Evolutionary conservation across 2,888 invertebrate genomes (phyloP).

Genomic region (Rhodophaea formosa): DNA sequence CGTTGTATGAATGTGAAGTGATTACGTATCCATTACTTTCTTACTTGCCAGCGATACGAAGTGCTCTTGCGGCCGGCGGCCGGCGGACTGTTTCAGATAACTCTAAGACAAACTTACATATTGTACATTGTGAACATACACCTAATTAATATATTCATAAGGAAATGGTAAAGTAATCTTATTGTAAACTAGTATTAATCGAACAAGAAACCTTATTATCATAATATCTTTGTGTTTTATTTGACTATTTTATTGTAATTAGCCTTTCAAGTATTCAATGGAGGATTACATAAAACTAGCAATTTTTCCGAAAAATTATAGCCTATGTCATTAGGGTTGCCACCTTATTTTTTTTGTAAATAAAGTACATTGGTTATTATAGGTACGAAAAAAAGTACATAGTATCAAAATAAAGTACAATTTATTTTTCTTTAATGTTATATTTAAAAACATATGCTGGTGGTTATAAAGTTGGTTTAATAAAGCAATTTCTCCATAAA

Average conservation of each 20-base stretch:
- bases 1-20: constrained; percentile 29
- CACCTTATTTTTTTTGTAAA: too few species aligned
- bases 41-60: constrained; percentile 58
- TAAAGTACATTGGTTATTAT: too few species aligned
- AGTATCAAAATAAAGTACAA: too few species aligned
- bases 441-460: too few species aligned
- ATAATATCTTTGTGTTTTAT: constrained; percentile 73
- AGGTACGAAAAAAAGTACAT: too few species aligned
- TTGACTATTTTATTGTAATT: constrained; percentile 33
- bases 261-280: too few species aligned
- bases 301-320: too few species aligned
- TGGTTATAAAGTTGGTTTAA: too few species aligned
- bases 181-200: constrained; percentile 80
- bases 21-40: constrained; percentile 33
- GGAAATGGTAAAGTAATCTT: constrained; percentile 75
- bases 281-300: too few species aligned
- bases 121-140: constrained; percentile 81
- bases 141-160: constrained; percentile 70
- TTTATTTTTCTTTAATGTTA: too few species aligned
- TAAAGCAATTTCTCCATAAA: too few species aligned
- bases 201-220: constrained; percentile 81
- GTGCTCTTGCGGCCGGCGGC: constrained; percentile 76
- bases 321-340: too few species aligned
- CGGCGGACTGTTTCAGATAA: constrained; percentile 75
- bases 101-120: constrained; percentile 69